These are phyloP conservation scores for Bombylius major DNA, from an alignment of 2,888 invertebrate species.

Conservation along the genomic window DNA sequence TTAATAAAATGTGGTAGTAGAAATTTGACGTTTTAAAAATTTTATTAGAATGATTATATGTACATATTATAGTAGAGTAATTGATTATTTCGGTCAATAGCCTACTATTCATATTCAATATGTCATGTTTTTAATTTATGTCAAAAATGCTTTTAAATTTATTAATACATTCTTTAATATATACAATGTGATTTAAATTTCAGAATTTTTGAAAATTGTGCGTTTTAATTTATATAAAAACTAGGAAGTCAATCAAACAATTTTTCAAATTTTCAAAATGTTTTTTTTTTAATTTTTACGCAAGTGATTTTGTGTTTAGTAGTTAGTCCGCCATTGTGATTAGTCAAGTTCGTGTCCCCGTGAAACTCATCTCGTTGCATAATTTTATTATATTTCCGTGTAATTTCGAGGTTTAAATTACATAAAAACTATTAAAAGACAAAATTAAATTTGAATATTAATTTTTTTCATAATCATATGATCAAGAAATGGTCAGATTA, in stretches of 20 bases:
- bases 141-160: too few relatives aligned
- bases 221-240: too few relatives aligned
- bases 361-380: constrained; percentile 31
- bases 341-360: constrained; percentile 37
- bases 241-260: neutral
- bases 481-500: constrained; percentile 19
- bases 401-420: constrained; percentile 22
- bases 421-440: constrained; percentile 25
- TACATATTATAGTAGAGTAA: too few relatives aligned
- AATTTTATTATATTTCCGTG: constrained; percentile 27
- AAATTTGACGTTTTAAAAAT: too few relatives aligned
- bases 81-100: too few relatives aligned
- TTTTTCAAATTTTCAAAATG: neutral
- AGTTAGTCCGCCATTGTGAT: constrained; percentile 29
- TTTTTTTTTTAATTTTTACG: constrained; percentile 1
- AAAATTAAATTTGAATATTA: constrained; percentile 22
- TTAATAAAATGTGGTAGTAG: too few relatives aligned
- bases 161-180: too few relatives aligned
- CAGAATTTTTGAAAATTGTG: too few relatives aligned
- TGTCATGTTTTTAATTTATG: too few relatives aligned
- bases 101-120: too few relatives aligned
- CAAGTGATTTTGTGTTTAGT: constrained; percentile 8
- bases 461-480: constrained; percentile 22
- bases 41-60: too few relatives aligned
- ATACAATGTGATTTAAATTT: too few relatives aligned